Evolutionary conservation across 2,113 vertebrate genomes (phyloP).

Genomic region (Cottus gobio): DNA sequence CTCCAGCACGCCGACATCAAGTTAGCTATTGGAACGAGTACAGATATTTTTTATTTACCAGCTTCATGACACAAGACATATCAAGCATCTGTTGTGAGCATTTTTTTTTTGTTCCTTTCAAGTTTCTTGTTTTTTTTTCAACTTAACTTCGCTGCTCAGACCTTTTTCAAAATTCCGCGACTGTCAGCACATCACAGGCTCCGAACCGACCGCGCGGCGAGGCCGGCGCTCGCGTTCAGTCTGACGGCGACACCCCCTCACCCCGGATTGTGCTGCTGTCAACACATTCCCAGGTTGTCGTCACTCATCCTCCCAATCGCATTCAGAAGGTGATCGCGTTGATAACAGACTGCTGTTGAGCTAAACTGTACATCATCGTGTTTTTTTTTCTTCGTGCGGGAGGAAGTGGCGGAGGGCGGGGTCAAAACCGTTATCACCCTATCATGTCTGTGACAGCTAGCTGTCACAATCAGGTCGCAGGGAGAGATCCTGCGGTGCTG

Average conservation of each 20-base stretch:
- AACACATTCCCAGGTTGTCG: slow-evolving; percentile 77
- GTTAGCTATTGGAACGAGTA: slow-evolving; percentile 18
- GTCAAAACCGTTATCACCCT: slow-evolving; percentile 84
- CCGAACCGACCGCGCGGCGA: slow-evolving; percentile 36
- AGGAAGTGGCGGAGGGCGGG: slow-evolving; percentile 69
- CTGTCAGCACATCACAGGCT: slow-evolving; percentile 67
- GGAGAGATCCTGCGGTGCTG: slow-evolving; percentile 90
- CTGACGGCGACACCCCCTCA: slow-evolving; percentile 62
- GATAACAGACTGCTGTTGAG: slow-evolving; percentile 78
- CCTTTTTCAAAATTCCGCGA: slow-evolving; percentile 24
- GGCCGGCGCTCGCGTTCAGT: slow-evolving; percentile 49
- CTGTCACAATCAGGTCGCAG: slow-evolving; percentile 90
- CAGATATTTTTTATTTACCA: slow-evolving; percentile 62
- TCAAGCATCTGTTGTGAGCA: slow-evolving; percentile 29
- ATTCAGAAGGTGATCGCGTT: slow-evolving; percentile 76
- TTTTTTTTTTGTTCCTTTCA: slow-evolving; percentile 22
- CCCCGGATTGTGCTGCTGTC: slow-evolving; percentile 74
- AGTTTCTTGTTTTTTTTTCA: slow-evolving; percentile 25
- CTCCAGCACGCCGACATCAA: slow-evolving; percentile 36
- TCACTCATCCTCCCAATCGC: slow-evolving; percentile 71
- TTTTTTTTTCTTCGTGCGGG: slow-evolving; percentile 27
- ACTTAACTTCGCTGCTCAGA: slow-evolving; percentile 7
- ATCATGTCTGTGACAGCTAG: slow-evolving; percentile 86
- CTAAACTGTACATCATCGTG: slow-evolving; percentile 74
- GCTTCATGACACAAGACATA: slow-evolving; percentile 33